phyloP scores from a whole-genome alignment of 2,113 vertebrate genomes.

The Otolemur garnettii region DNA sequence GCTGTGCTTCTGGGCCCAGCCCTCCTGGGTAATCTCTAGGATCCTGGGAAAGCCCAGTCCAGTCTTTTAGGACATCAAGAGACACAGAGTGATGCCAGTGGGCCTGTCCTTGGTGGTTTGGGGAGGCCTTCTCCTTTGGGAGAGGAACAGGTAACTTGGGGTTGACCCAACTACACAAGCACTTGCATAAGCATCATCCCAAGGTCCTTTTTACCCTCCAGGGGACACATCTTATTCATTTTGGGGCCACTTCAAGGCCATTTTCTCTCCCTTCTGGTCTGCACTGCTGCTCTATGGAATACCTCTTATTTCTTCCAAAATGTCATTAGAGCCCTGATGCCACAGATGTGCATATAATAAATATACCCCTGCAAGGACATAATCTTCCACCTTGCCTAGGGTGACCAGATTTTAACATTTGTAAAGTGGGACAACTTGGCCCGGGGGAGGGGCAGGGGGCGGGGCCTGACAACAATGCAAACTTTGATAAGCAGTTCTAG shows the following conservation, averaged over 20 bases:
- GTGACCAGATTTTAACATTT: no score
- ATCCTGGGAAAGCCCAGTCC: not conserved
- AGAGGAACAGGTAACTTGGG: not conserved
- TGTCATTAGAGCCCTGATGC: not conserved
- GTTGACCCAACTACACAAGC: not conserved
- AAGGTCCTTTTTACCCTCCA: not conserved
- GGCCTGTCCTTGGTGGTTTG: not conserved
- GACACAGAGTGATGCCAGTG: not conserved
- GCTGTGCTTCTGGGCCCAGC: not conserved
- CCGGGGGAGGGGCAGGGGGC: no score
- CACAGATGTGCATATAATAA: not conserved
- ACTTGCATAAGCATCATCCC: rapidly evolving
- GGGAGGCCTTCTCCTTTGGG: not conserved
- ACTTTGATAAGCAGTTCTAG: no score
- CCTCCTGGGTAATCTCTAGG: not conserved
- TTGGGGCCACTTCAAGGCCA: not conserved
- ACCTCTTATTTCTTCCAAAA: not conserved
- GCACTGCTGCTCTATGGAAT: not conserved
- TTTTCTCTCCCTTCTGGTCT: not conserved
- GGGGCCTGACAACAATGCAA: no score
- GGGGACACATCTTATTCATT: not conserved
- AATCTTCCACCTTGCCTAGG: not conserved
- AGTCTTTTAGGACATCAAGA: not conserved
- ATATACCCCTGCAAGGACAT: not conserved
- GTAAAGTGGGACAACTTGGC: no score